These are phyloP conservation scores for Theonella swinhoei DNA, from an alignment of 37 sponge, comb jelly and placozoan species.

Conservation along the genomic window DNA sequence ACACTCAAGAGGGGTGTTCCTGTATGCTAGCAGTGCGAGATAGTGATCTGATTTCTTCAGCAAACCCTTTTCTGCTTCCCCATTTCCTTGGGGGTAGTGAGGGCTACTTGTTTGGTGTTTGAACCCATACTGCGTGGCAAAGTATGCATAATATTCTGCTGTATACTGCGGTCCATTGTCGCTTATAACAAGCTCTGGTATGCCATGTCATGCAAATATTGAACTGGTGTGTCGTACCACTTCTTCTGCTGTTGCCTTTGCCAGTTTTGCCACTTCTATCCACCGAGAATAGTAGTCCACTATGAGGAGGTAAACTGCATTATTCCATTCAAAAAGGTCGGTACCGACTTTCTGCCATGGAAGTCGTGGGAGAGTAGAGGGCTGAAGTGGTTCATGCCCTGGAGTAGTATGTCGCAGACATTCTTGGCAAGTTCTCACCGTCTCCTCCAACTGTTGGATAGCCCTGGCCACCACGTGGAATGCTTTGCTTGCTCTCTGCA, in stretches of 20 bases:
- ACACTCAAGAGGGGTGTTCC: conserved; percentile 30
- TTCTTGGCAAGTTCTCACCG: conserved; percentile 1
- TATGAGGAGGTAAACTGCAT: conserved; percentile 25
- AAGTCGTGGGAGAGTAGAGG: conserved; percentile 26
- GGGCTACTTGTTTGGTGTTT: too few species aligned
- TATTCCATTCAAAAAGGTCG: conserved; percentile 48
- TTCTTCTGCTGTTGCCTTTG: conserved; percentile 55
- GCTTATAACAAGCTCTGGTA: too few species aligned
- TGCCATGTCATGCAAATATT: too few species aligned
- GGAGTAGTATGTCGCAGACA: conserved; percentile 14
- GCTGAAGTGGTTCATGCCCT: conserved; percentile 12
- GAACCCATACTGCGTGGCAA: too few species aligned
- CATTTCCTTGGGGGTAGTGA: too few species aligned
- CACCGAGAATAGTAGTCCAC: conserved; percentile 49
- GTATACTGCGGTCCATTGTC: too few species aligned
- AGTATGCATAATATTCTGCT: too few species aligned
- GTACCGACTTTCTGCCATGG: conserved; percentile 61
- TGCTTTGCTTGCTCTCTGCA: conserved; percentile 30
- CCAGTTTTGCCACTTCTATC: conserved; percentile 40
- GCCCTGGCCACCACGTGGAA: conserved; percentile 55
- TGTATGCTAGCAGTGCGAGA: conserved; percentile 48
- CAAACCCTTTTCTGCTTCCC: conserved; percentile 26
- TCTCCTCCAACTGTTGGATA: conserved; percentile 32
- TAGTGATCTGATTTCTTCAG: conserved; percentile 32
- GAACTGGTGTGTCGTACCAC: too few species aligned